Percentiles rank a stretch among this genome's conserved stretches.
phyloP scores from a whole-genome alignment of 2,797 vertebrate genomes.

The Diceros bicornis region DNA sequence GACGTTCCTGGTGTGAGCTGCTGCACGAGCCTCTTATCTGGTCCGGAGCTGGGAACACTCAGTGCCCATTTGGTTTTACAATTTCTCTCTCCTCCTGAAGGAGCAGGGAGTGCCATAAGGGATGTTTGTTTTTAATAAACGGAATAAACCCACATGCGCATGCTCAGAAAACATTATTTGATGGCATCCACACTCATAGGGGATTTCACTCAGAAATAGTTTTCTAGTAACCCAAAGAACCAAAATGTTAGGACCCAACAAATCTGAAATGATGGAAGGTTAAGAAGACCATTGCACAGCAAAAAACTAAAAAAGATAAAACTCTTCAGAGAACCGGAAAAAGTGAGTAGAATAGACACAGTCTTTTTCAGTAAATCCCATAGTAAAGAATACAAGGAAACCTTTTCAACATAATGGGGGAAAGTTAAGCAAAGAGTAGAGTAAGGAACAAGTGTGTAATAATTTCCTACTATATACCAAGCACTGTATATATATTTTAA shows the following conservation, averaged over 20 bases:
- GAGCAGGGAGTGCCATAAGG: neutral
- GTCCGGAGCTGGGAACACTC: neutral
- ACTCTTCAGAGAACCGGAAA: conserved; percentile 22
- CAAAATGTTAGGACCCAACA: neutral
- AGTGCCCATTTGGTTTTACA: neutral
- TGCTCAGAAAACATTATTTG: neutral
- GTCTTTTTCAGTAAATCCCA: neutral
- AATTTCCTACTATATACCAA: neutral
- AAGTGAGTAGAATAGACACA: neutral
- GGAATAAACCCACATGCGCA: neutral
- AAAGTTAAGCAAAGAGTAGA: neutral
- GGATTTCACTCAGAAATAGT: neutral
- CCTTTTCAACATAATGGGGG: neutral
- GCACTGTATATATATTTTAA: neutral
- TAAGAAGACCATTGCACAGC: neutral
- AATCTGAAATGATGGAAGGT: conserved; percentile 24
- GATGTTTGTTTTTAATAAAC: neutral
- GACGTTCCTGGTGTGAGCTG: neutral
- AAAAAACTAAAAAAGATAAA: neutral
- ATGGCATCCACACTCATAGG: neutral
- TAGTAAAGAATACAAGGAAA: neutral
- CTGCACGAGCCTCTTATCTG: neutral
- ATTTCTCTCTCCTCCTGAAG: neutral
- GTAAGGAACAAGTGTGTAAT: neutral
- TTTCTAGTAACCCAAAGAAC: conserved; percentile 17